Conservation (phyloP, 1,140 invertebrate genomes). For the Fopius arisanus region DNA sequence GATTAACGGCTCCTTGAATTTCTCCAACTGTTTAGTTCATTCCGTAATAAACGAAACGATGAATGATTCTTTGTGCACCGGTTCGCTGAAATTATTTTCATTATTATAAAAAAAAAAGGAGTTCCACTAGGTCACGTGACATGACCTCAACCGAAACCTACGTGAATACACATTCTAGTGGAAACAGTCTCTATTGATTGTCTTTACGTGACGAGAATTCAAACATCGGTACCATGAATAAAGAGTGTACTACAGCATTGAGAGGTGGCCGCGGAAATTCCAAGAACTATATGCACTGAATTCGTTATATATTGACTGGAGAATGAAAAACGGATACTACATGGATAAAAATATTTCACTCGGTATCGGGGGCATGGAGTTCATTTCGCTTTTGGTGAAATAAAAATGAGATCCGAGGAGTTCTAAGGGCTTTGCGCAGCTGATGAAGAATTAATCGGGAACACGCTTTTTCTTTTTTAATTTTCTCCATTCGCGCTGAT, state of each 20-base stretch:
- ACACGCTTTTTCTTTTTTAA: too few species aligned
- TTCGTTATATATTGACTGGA: slow-evolving; percentile 24
- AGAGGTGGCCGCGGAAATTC: slow-evolving; percentile 18
- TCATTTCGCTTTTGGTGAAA: background rate
- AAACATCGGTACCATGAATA: background rate
- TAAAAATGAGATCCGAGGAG: background rate
- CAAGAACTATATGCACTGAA: slow-evolving; percentile 28
- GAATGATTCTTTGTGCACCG: background rate
- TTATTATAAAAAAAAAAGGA: too few species aligned
- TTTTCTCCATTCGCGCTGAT: too few species aligned
- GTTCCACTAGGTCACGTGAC: background rate
- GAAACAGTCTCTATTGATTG: slow-evolving; percentile 41
- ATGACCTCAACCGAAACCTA: slow-evolving; percentile 14
- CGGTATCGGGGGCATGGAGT: background rate
- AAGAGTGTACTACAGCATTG: background rate
- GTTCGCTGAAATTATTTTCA: too few species aligned
- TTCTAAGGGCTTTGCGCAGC: too few species aligned
- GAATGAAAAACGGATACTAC: slow-evolving; percentile 23
- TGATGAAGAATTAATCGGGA: too few species aligned
- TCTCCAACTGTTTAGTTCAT: background rate
- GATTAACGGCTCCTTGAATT: background rate
- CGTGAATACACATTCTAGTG: slow-evolving; percentile 42
- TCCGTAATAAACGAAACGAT: background rate
- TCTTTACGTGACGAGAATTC: slow-evolving; percentile 43
- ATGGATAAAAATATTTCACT: slow-evolving; percentile 20